Conservation (phyloP, 1,140 invertebrate genomes). For the Drosophila bocki region DNA sequence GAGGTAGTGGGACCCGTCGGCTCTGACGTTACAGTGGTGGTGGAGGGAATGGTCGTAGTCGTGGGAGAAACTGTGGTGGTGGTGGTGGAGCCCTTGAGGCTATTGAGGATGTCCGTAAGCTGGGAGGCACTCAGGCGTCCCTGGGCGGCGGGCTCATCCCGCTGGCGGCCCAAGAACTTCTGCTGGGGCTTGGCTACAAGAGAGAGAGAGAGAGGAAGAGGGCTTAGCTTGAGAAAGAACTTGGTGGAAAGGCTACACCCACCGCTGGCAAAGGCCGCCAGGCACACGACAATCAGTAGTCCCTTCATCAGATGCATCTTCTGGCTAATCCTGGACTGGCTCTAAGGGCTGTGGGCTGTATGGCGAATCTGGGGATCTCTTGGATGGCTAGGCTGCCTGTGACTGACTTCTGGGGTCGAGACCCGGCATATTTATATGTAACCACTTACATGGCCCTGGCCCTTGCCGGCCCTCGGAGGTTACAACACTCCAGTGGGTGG, state of each 20-base stretch:
- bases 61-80: slow-evolving; percentile 25
- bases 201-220: not conserved
- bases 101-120: slow-evolving; percentile 56
- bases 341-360: not conserved
- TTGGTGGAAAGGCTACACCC: slow-evolving; percentile 1
- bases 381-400: slow-evolving; percentile 57
- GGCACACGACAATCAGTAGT: slow-evolving; percentile 60
- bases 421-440: slow-evolving; percentile 69
- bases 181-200: slow-evolving; percentile 56
- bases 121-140: slow-evolving; percentile 58
- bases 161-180: slow-evolving; percentile 43
- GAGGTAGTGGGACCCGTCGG: slow-evolving; percentile 24
- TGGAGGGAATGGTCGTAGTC: not conserved
- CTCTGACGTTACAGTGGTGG: not conserved
- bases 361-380: slow-evolving; percentile 23
- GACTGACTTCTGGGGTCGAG: slow-evolving; percentile 64
- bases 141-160: slow-evolving; percentile 50
- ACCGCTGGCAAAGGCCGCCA: slow-evolving; percentile 61
- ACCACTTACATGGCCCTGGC: slow-evolving; percentile 27
- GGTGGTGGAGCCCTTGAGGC: slow-evolving; percentile 17
- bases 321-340: slow-evolving; percentile 1
- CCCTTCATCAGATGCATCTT: slow-evolving; percentile 64
- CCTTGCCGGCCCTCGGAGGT: not conserved
- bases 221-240: not conserved
- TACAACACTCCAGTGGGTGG: slow-evolving; percentile 4